Evolutionary conservation across 1,140 invertebrate species (phyloP).

Genomic region (Harpegnathos saltator): DNA sequence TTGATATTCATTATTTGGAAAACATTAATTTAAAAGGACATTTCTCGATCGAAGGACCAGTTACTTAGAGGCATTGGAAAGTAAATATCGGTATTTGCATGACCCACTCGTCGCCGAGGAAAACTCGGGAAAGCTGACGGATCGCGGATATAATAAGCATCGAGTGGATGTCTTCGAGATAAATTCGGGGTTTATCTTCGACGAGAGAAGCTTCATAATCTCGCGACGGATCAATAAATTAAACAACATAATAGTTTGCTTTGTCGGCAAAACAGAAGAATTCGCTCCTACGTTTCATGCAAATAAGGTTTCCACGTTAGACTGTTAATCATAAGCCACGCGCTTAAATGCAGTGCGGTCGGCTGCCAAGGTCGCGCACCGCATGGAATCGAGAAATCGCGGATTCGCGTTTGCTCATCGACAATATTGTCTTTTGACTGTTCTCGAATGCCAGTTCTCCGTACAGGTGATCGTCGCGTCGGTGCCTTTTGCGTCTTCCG

Average conservation of each 20-base stretch:
- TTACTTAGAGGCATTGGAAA: too few relatives aligned
- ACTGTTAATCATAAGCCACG: background rate
- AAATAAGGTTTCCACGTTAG: constrained; percentile 29
- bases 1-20: too few relatives aligned
- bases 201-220: background rate
- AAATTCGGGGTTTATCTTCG: too few relatives aligned
- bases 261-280: constrained; percentile 16
- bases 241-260: constrained; percentile 12
- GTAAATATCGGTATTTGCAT: too few relatives aligned
- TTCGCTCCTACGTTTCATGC: background rate
- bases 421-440: constrained; percentile 63
- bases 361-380: constrained; percentile 28
- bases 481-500: constrained; percentile 61
- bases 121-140: background rate
- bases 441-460: constrained; percentile 17
- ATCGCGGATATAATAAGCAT: background rate
- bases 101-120: too few relatives aligned
- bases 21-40: too few relatives aligned
- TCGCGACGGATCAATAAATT: background rate
- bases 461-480: constrained; percentile 20
- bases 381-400: constrained; percentile 59
- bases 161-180: too few relatives aligned
- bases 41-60: too few relatives aligned
- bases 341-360: constrained; percentile 19
- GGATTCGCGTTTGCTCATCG: constrained; percentile 61